phyloP scores from a whole-genome alignment of 2,888 invertebrate species.

The Dryobota labecula region DNA sequence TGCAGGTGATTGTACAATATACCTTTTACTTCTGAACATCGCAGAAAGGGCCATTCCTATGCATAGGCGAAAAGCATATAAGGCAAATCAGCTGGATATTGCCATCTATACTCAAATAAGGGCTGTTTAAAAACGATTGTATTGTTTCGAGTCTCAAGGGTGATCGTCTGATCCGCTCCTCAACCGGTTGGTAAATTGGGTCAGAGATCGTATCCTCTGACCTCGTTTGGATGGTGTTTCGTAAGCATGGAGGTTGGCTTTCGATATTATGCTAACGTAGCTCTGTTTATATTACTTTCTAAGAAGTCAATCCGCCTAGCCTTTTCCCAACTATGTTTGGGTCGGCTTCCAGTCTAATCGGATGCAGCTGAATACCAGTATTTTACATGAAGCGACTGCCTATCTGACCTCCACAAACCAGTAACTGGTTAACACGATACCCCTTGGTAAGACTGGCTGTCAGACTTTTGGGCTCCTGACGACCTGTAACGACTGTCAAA shows the following conservation, averaged over 20 bases:
- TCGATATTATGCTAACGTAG: neutral
- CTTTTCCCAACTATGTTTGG: too few relatives aligned
- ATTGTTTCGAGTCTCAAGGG: conserved; percentile 31
- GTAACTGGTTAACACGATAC: too few relatives aligned
- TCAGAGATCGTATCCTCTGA: conserved; percentile 51
- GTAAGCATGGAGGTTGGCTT: conserved; percentile 3
- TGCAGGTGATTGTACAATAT: neutral
- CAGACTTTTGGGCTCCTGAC: too few relatives aligned
- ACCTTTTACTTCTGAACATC: conserved; percentile 9
- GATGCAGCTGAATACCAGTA: too few relatives aligned
- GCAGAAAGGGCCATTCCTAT: conserved; percentile 8
- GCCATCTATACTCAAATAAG: conserved; percentile 5
- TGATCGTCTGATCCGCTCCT: conserved; percentile 30
- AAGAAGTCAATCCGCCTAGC: too few relatives aligned
- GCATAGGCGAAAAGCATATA: neutral
- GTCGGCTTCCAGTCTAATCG: too few relatives aligned
- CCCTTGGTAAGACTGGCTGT: too few relatives aligned
- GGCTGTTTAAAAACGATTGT: conserved; percentile 29
- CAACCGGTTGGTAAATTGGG: conserved; percentile 40
- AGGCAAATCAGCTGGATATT: conserved; percentile 16
- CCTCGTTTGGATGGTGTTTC: conserved; percentile 38
- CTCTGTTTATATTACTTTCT: too few relatives aligned
- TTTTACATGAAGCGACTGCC: too few relatives aligned
- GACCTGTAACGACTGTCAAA: too few relatives aligned
- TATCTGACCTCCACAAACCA: too few relatives aligned